Percentiles rank a stretch among this genome's conserved stretches.
These are phyloP conservation scores for Drosophila atripex DNA, from an alignment of 2,888 invertebrate genomes.

Conservation along the genomic window DNA sequence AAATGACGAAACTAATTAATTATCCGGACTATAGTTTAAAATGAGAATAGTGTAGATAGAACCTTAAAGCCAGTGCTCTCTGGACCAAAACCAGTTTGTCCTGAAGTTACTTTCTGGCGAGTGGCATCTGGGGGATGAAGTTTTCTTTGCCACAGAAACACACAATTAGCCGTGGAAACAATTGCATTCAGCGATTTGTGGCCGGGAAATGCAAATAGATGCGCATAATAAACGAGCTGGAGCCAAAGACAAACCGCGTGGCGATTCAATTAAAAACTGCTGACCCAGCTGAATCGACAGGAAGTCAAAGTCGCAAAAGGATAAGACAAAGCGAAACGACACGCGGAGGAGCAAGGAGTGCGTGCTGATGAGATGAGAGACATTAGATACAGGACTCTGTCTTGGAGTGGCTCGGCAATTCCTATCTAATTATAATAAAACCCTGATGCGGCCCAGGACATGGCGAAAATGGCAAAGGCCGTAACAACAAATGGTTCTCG, in stretches of 20 bases:
- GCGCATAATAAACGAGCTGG: slow-evolving; percentile 56
- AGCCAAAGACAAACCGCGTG: slow-evolving; percentile 42
- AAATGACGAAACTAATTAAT: slow-evolving; percentile 1
- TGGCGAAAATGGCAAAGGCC: slow-evolving; percentile 19
- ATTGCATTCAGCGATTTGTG: slow-evolving; percentile 55
- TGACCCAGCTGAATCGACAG: slow-evolving; percentile 60
- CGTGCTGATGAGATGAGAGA: slow-evolving; percentile 62
- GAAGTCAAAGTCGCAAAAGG: slow-evolving; percentile 46
- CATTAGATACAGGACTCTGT: slow-evolving; percentile 50
- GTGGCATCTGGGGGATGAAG: slow-evolving; percentile 28
- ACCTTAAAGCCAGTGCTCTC: neutral
- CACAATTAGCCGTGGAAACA: slow-evolving; percentile 41
- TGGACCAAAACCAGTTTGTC: neutral
- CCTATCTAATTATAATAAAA: slow-evolving; percentile 70
- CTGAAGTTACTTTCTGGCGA: slow-evolving; percentile 51
- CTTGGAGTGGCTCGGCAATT: slow-evolving; percentile 44
- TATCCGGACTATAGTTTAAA: neutral
- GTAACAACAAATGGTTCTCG: slow-evolving; percentile 52
- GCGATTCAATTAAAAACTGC: slow-evolving; percentile 79
- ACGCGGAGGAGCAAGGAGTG: slow-evolving; percentile 3
- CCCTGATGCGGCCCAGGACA: slow-evolving; percentile 24
- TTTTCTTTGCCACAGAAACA: slow-evolving; percentile 49
- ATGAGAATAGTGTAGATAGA: neutral
- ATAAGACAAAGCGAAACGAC: slow-evolving; percentile 21
- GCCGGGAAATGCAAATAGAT: slow-evolving; percentile 64